Evolutionary conservation across 2,797 vertebrate genomes (phyloP), one percentile per base, ranked within the genome.

Genomic region (Pagetopsis macropterus): DNA sequence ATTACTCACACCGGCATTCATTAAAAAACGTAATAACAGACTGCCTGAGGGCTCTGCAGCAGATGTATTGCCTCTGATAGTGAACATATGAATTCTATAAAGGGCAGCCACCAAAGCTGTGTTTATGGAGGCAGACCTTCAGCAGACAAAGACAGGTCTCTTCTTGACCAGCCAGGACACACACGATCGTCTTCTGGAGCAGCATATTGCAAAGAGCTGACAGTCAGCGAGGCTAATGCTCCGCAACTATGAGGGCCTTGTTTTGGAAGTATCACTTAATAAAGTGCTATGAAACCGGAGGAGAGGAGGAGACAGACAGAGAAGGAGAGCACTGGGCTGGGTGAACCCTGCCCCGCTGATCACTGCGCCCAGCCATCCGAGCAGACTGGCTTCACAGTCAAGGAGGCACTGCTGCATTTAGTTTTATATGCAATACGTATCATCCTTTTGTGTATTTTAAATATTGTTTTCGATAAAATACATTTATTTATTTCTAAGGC

Each of bases 171-270:
- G 73, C 66, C 84, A 75, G 79, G 86, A 90, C 83, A 80, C 78
- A 85, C 84, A 81, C 63, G 55, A 85, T 87, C 84, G 83, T 92
- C 86, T 70, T 73, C 64, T 77, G 76, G 75, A 61, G 84, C 72
- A 67, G 79, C 84, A 92, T 90, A 93, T 92, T 93, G 89, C 85
- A 88, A 92, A 91, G 88, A 91, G 90, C 93, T 91, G 91, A 93
- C 90, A 92, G 88, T 92, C 70, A 76, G 82, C 77, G 23, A 75
- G 76, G 69, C 69, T 83, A 88, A 86, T 74, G 76, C 76, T 63
- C 57, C 19, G 75, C 76, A 56, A 87, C 88, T 88, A 85, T 87
- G 82, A 85, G 72, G 7, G 84, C 88, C 81, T 92, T 91, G 90
- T 92, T 87, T 85, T 79, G 82, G 70, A 87, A 78, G 84, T 79